Evolutionary conservation across 2,113 vertebrate species (phyloP).

Genomic region (Myiozetetes cayanensis): DNA sequence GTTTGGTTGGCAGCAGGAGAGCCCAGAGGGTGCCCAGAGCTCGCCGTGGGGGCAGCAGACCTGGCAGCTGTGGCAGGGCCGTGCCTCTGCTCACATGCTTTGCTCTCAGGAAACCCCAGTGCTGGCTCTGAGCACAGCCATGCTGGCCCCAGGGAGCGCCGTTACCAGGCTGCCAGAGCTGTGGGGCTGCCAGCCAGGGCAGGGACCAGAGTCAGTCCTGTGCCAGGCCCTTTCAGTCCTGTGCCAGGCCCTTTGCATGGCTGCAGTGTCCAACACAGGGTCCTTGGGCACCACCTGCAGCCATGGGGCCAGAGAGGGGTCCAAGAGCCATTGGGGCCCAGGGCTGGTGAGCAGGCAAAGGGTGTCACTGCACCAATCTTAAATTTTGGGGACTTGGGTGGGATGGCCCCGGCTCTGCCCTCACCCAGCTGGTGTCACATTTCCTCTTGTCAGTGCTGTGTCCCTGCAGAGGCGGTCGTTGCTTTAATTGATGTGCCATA

Average conservation of each 20-base stretch:
- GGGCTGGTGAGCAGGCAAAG: not conserved
- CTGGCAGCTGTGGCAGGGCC: not conserved
- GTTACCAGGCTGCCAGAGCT: not conserved
- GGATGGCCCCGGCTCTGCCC: not conserved
- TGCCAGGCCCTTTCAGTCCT: not conserved
- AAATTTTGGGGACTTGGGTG: not conserved
- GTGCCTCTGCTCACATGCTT: not conserved
- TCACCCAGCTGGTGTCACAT: not conserved
- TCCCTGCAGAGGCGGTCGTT: not conserved
- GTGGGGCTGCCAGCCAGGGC: not conserved
- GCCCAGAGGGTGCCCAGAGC: not conserved
- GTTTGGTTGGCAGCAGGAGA: not conserved
- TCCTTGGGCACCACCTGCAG: not conserved
- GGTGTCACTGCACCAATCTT: not conserved
- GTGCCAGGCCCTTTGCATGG: fast-evolving
- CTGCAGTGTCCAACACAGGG: not conserved
- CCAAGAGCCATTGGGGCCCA: fast-evolving
- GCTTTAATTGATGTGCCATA: not conserved
- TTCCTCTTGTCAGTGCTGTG: not conserved
- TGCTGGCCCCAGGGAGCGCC: not conserved
- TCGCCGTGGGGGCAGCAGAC: not conserved
- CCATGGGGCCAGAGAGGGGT: fast-evolving
- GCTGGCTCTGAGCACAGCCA: not conserved
- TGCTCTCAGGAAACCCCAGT: not conserved
- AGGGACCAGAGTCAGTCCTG: not conserved